Evolutionary conservation across 2,113 vertebrate species (phyloP).

Genomic region (Bos javanicus): DNA sequence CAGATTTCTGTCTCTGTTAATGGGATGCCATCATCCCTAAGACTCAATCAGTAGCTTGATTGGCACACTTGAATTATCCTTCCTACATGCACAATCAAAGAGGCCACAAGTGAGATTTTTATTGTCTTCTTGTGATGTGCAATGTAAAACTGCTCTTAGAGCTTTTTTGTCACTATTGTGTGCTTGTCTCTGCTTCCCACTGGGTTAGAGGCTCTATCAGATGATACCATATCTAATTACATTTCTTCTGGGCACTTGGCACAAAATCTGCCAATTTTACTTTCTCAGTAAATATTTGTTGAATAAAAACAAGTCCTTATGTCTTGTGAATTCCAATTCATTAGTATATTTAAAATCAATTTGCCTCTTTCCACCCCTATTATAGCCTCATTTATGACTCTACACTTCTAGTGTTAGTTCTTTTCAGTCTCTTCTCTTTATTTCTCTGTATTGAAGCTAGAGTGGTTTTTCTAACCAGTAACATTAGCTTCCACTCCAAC

Average conservation of each 20-base stretch:
- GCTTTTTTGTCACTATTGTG: background rate
- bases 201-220: background rate
- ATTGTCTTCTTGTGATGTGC: background rate
- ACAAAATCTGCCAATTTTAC: background rate
- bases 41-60: background rate
- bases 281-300: background rate
- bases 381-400: background rate
- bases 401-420: background rate
- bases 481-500: background rate
- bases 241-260: background rate
- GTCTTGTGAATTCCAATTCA: background rate
- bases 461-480: background rate
- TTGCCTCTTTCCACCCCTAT: background rate
- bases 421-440: background rate
- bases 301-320: background rate
- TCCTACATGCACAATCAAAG: background rate
- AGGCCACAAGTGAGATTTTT: background rate
- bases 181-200: background rate
- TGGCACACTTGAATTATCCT: background rate
- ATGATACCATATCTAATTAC: background rate
- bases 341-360: background rate
- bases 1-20: background rate
- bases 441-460: background rate
- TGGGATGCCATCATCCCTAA: background rate
- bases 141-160: background rate